phyloP scores from a whole-genome alignment of 2,888 invertebrate species.

The Agrochola lota region DNA sequence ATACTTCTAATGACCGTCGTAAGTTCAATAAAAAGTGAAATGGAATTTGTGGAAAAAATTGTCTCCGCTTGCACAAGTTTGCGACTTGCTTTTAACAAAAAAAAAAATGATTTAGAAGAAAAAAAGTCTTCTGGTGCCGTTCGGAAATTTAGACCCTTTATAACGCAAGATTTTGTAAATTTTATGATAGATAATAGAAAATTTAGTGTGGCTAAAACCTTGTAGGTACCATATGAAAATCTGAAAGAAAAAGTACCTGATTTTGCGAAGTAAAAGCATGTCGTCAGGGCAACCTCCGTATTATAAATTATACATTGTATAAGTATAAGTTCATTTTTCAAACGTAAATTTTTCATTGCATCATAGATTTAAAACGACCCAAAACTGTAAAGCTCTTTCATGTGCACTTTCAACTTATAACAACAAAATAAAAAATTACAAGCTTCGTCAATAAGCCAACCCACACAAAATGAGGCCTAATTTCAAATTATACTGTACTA shows the following conservation, averaged over 20 bases:
- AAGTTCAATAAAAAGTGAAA: slow-evolving; percentile 76
- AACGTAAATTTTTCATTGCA: not conserved
- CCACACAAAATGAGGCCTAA: slow-evolving; percentile 46
- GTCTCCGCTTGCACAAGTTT: slow-evolving; percentile 47
- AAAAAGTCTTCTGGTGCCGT: not conserved
- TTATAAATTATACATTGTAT: not conserved
- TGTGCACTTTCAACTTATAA: not conserved
- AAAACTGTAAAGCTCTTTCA: not conserved
- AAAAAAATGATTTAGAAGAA: not conserved
- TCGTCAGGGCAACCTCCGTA: not conserved
- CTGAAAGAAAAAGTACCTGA: not conserved
- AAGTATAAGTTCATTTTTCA: not conserved
- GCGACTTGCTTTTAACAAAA: slow-evolving; percentile 23
- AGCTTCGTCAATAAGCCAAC: slow-evolving; percentile 31
- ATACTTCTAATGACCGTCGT: slow-evolving; percentile 71
- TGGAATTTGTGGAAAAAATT: slow-evolving; percentile 56
- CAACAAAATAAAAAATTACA: not conserved
- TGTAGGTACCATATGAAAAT: not conserved
- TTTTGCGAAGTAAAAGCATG: not conserved
- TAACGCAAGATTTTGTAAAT: not conserved
- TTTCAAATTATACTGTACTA: slow-evolving; percentile 66
- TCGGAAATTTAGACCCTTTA: not conserved
- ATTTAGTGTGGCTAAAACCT: not conserved
- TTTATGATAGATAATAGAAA: not conserved
- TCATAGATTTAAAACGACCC: not conserved